Evolutionary conservation across 2,888 invertebrate genomes (phyloP).

Genomic region (Bembecia ichneumoniformis): DNA sequence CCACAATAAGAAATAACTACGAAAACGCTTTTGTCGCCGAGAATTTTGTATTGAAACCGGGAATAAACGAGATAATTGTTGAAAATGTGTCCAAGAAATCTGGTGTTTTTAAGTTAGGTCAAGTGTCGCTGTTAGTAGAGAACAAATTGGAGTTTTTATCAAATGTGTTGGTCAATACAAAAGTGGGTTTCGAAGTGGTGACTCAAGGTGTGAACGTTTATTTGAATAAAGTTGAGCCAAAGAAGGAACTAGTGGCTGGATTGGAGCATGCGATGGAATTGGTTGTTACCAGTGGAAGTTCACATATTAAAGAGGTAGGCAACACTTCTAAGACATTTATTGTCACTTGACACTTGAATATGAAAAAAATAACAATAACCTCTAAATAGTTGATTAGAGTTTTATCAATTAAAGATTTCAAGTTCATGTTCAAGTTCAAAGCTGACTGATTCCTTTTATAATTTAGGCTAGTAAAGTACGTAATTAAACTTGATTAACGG

Average conservation of each 20-base stretch:
- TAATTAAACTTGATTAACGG: too few relatives aligned
- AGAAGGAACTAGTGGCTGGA: conserved; percentile 84
- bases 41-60: conserved; percentile 73
- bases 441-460: too few relatives aligned
- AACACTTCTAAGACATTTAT: conserved; percentile 17
- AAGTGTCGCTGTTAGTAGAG: conserved; percentile 75
- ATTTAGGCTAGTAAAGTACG: too few relatives aligned
- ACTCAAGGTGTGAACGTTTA: conserved; percentile 64
- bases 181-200: conserved; percentile 71
- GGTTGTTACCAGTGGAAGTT: conserved; percentile 84
- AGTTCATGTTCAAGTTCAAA: too few relatives aligned
- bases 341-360: neutral
- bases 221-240: conserved; percentile 66
- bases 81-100: conserved; percentile 74
- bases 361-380: neutral
- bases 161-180: conserved; percentile 66
- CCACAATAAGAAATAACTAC: conserved; percentile 77
- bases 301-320: conserved; percentile 77
- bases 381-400: too few relatives aligned
- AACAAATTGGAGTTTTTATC: conserved; percentile 83
- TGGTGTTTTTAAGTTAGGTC: conserved; percentile 80
- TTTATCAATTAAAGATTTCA: neutral
- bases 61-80: conserved; percentile 75
- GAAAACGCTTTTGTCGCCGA: conserved; percentile 69
- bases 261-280: conserved; percentile 84